Base-by-base conservation (phyloP, 2,797 vertebrate genomes). In the Kryptopterus vitreolus region DNA sequence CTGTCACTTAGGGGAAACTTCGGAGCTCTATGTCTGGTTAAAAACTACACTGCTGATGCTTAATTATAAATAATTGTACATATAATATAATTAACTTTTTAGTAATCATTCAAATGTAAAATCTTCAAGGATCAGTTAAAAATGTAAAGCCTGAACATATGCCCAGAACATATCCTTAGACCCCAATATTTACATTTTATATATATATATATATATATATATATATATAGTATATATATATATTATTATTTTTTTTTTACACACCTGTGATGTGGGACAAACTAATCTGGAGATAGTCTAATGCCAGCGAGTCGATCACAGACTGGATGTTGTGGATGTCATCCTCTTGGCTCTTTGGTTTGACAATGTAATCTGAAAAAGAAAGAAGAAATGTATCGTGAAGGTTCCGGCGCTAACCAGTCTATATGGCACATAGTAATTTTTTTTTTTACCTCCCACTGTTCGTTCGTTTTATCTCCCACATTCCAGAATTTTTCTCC, bases 251-350 rank as follows among this genome's bases (percentile, higher is more conserved):
- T n/a, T n/a, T n/a, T n/a, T n/a, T n/a, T n/a, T n/a, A n/a, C n/a
- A 70, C 55, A 98, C 97, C 98, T 87, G 96, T 97, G 86, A 99
- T 99, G 86, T 99, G 98, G 0, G 97, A 99, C 86, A 99, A 93
- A 89, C 97, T 99, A 92, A 99, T 96, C 89, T 99, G 97, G 85
- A 99, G 93, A 86, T 98, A 99, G 92, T 99, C 98, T 92, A 99
- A 78, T 35, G 98, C 97, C 83, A 99, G 88, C 2, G 97, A 99
- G 90, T 99, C 98, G 77, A 99, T 96, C 82, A 99, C 92, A 82
- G 95, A 96, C 88, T 99, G 97, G 72, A 96, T 86, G 43, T 99
- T 99, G 88, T 99, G 98, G 70, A 94, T 81, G 65, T 99, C 94
- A 75, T 98, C 95, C 84, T 99, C 97, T 85, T 95, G 96, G 85